A percentile compares a stretch with the other conserved stretches of the same genome.
phyloP scores from a whole-genome alignment of 2,113 vertebrate species.

The Sinosuthora webbiana region DNA sequence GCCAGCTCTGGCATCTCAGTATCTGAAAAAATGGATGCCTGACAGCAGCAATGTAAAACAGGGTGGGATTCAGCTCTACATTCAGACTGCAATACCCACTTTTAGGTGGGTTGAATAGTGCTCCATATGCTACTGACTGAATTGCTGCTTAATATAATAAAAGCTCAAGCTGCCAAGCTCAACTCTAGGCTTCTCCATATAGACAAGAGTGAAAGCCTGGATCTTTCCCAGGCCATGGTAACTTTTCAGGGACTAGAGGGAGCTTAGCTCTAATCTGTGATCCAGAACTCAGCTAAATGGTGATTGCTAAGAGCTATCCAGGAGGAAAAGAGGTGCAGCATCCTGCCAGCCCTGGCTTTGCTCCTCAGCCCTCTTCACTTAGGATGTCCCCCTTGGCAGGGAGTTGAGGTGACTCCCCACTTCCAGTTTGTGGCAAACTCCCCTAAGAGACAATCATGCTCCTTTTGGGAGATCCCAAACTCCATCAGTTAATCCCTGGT shows the following conservation, averaged over 20 bases:
- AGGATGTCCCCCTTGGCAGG: background rate
- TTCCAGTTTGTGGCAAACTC: background rate
- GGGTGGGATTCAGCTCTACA: background rate
- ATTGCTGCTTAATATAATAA: background rate
- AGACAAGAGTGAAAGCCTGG: background rate
- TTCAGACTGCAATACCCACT: background rate
- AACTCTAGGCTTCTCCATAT: background rate
- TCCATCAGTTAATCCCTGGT: background rate
- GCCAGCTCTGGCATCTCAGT: background rate
- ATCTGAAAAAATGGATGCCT: background rate
- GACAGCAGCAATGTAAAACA: background rate
- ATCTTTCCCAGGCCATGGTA: background rate
- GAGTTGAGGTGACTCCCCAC: background rate
- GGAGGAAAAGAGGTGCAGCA: background rate
- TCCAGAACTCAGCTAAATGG: background rate
- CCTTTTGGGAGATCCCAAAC: background rate
- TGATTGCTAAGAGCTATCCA: background rate
- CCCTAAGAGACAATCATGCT: background rate
- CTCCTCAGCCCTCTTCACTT: rapidly evolving
- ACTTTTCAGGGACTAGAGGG: background rate
- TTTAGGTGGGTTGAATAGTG: background rate
- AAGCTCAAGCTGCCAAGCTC: background rate
- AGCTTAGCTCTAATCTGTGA: background rate
- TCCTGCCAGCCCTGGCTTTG: background rate
- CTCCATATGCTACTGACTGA: background rate